phyloP scores from a whole-genome alignment of 1,140 invertebrate genomes.

The Campodea augens region DNA sequence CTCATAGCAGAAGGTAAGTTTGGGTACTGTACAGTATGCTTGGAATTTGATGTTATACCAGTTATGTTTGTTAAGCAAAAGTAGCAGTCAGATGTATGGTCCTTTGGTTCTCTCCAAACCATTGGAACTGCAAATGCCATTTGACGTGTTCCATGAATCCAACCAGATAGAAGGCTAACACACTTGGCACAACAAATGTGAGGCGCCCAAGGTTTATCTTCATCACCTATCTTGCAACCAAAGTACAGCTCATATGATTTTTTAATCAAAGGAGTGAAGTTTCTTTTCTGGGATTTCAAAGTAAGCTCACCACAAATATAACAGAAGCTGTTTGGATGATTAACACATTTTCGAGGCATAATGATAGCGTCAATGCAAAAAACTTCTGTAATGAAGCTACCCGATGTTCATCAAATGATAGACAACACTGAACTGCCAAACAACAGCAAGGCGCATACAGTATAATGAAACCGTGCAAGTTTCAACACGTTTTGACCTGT shows the following conservation, averaged over 20 bases:
- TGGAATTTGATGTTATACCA: slow-evolving; percentile 8
- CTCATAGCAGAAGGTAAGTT: slow-evolving; percentile 7
- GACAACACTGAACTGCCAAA: no score
- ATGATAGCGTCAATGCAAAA: no score
- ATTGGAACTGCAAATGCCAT: slow-evolving; percentile 13
- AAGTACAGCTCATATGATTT: neutral
- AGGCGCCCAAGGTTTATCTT: neutral
- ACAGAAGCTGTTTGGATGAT: neutral
- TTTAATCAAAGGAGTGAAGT: no score
- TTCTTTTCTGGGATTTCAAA: no score
- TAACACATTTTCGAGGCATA: neutral
- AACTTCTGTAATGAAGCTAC: no score
- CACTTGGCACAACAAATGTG: neutral
- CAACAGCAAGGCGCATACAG: no score
- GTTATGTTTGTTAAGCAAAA: slow-evolving; percentile 12
- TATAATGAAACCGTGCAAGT: no score
- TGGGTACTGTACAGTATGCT: slow-evolving; percentile 2
- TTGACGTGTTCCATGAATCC: neutral
- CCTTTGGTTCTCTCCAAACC: slow-evolving; percentile 13
- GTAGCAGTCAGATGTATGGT: slow-evolving; percentile 12
- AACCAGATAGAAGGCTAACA: neutral
- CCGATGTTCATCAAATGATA: no score
- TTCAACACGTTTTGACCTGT: no score
- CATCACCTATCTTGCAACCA: neutral
- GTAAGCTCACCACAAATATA: neutral